Percentiles rank a stretch among this genome's conserved stretches.
Conservation (phyloP, 2,113 vertebrate genomes). For the Tonatia bakeri region DNA sequence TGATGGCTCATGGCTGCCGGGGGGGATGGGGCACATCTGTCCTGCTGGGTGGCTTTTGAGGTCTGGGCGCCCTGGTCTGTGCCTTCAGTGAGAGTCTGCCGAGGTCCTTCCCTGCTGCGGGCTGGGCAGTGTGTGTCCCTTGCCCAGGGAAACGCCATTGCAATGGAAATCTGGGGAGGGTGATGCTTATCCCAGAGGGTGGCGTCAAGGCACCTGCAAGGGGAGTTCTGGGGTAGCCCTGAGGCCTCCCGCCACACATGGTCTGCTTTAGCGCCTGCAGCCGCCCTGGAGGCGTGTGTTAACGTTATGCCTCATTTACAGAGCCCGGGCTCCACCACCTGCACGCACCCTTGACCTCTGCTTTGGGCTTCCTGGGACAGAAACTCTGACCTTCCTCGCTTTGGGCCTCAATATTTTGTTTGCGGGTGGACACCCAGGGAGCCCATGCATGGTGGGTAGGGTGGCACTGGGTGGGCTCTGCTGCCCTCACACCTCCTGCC, state of each 20-base stretch:
- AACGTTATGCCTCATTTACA: background rate
- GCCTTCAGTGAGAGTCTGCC: background rate
- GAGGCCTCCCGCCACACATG: fast-evolving
- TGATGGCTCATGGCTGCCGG: background rate
- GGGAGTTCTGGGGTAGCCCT: background rate
- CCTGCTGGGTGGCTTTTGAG: background rate
- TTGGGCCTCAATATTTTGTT: fast-evolving
- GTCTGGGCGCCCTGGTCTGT: background rate
- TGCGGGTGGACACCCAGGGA: background rate
- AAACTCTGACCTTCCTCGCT: background rate
- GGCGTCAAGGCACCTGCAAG: background rate
- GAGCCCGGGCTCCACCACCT: background rate
- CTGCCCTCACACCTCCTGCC: background rate
- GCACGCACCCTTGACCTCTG: fast-evolving
- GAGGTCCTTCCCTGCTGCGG: background rate
- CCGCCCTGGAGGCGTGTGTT: background rate
- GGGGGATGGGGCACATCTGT: background rate
- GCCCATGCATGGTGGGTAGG: fast-evolving
- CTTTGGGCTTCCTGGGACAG: background rate
- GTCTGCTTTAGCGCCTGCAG: background rate
- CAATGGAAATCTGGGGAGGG: background rate
- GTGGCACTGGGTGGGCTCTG: fast-evolving
- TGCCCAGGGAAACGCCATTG: background rate
- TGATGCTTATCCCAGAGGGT: background rate
- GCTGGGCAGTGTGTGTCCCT: background rate